phyloP scores from a whole-genome alignment of 2,888 invertebrate genomes.

The Halocaridina rubra region DNA sequence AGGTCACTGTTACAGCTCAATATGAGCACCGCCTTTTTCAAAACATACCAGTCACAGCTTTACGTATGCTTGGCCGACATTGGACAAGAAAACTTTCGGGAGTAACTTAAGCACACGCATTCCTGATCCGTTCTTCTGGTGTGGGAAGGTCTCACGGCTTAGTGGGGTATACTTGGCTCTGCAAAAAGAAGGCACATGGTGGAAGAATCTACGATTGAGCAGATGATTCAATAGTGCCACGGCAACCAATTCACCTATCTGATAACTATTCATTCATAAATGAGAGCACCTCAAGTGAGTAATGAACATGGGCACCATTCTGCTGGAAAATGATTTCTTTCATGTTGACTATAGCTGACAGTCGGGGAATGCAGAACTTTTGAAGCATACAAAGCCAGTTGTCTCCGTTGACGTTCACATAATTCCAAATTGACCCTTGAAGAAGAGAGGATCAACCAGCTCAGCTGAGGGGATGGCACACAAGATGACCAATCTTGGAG shows the following conservation, averaged over 20 bases:
- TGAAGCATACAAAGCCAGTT: neutral
- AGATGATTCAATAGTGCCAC: neutral
- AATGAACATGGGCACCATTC: neutral
- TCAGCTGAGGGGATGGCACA: too few species aligned
- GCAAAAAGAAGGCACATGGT: neutral
- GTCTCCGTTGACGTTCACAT: neutral
- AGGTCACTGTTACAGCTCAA: too few species aligned
- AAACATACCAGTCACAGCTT: too few species aligned
- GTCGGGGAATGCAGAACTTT: neutral
- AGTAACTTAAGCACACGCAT: neutral
- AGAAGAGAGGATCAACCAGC: too few species aligned
- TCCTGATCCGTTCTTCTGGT: neutral
- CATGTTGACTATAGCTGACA: neutral
- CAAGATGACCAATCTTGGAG: neutral
- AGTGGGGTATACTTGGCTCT: neutral
- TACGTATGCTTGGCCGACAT: neutral
- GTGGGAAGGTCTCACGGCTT: neutral
- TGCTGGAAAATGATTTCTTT: slow-evolving; percentile 2
- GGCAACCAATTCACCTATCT: neutral
- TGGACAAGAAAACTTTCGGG: too few species aligned
- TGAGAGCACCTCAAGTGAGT: neutral
- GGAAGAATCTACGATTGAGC: neutral
- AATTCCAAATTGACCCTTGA: neutral
- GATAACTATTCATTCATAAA: neutral
- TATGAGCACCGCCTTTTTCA: too few species aligned